These are phyloP conservation scores for Cryptosula pallasiana DNA, from an alignment of 2,888 invertebrate species.

Conservation along the genomic window DNA sequence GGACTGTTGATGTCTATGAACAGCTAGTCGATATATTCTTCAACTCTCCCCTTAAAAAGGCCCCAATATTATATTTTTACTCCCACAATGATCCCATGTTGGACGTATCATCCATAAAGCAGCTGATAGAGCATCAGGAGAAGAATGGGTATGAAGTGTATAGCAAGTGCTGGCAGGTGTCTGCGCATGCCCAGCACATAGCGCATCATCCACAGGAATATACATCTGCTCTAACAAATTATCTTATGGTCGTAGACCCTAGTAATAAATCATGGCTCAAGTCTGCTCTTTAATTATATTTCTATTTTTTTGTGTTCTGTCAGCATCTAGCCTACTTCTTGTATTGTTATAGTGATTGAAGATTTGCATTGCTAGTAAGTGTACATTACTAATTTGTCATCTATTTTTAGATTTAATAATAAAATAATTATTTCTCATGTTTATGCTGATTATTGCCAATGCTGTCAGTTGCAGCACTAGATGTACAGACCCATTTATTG, in stretches of 20 bases:
- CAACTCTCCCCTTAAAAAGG: not conserved
- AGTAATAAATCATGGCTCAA: not conserved
- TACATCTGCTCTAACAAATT: not conserved
- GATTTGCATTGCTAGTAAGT: too few relatives aligned
- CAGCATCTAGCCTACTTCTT: too few relatives aligned
- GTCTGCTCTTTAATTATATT: not conserved
- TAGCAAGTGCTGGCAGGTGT: not conserved
- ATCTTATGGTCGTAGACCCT: not conserved
- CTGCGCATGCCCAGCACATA: conserved; percentile 11
- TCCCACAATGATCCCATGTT: not conserved
- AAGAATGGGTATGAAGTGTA: not conserved
- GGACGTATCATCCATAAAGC: not conserved
- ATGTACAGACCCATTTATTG: too few relatives aligned
- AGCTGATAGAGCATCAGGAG: not conserved
- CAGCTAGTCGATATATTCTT: not conserved
- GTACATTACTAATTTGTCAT: too few relatives aligned
- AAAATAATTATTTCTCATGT: too few relatives aligned
- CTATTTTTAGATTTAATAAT: too few relatives aligned
- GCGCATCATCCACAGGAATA: not conserved
- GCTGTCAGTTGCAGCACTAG: too few relatives aligned
- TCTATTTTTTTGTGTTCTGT: not conserved
- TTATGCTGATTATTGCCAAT: too few relatives aligned
- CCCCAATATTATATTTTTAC: conserved; percentile 8
- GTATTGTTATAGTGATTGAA: too few relatives aligned
- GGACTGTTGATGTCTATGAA: not conserved